These are phyloP conservation scores for Agrochola litura DNA, from an alignment of 2,888 invertebrate species.

Conservation along the genomic window DNA sequence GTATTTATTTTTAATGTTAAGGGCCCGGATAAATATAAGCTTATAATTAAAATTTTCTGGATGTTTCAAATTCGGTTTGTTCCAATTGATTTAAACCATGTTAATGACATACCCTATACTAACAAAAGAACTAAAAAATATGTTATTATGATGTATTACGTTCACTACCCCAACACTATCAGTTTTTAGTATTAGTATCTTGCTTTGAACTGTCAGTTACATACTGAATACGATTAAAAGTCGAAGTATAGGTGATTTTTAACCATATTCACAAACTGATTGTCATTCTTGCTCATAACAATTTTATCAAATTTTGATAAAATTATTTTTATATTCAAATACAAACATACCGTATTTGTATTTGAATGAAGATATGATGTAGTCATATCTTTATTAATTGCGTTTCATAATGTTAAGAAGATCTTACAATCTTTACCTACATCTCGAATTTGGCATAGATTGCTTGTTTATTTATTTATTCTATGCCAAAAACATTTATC, in stretches of 20 bases:
- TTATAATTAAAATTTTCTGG: neutral
- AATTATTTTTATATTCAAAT: neutral
- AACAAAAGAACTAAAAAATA: neutral
- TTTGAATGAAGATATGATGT: too few relatives aligned
- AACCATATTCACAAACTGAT: neutral
- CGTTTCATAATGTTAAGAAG: neutral
- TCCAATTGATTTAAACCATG: neutral
- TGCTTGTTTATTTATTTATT: neutral
- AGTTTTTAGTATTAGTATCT: neutral
- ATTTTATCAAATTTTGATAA: neutral
- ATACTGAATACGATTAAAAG: neutral
- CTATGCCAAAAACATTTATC: neutral
- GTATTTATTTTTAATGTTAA: neutral
- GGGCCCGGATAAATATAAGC: constrained; percentile 25
- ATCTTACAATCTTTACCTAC: neutral
- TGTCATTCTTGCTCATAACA: neutral
- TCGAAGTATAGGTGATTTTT: neutral
- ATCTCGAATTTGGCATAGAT: neutral
- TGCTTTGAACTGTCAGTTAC: constrained; percentile 5
- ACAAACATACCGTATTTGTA: neutral
- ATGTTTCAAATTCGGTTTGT: neutral
- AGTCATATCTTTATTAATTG: neutral
- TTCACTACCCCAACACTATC: neutral
- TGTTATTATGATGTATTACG: neutral
- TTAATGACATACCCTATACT: neutral